Conservation (phyloP, 2,888 invertebrate species). For the Neocrepidodera transversa region DNA sequence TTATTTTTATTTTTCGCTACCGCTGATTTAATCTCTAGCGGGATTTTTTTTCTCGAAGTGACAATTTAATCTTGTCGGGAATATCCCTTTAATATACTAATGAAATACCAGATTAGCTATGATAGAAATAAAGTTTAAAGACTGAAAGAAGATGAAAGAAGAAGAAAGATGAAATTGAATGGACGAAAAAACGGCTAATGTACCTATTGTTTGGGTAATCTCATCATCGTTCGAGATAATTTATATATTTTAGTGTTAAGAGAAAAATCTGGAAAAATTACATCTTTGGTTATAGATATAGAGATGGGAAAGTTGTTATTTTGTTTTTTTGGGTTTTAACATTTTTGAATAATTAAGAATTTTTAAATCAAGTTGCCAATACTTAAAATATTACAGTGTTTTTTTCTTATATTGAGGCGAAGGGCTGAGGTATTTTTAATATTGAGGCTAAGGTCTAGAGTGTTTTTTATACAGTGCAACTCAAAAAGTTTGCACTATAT, state of each 20-base stretch:
- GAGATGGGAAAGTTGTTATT: too few relatives aligned
- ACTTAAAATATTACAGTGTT: too few relatives aligned
- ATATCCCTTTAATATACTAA: constrained; percentile 10
- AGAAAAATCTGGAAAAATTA: constrained; percentile 3
- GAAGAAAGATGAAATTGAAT: constrained; percentile 11
- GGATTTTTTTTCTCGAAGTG: constrained; percentile 6
- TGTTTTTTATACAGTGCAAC: too few relatives aligned
- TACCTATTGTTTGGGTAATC: constrained; percentile 14
- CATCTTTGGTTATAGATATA: background rate
- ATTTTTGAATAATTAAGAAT: too few relatives aligned
- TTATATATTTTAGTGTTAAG: constrained; percentile 1
- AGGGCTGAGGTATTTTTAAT: too few relatives aligned
- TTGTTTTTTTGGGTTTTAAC: too few relatives aligned
- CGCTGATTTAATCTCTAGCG: background rate
- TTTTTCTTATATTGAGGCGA: too few relatives aligned
- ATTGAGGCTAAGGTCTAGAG: too few relatives aligned
- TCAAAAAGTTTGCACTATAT: too few relatives aligned
- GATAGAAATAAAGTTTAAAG: constrained; percentile 16
- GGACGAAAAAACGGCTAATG: constrained; percentile 9
- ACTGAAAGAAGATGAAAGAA: background rate
- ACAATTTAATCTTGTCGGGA: constrained; percentile 7
- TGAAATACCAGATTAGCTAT: constrained; percentile 9
- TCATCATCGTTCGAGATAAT: constrained; percentile 12
- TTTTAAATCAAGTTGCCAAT: too few relatives aligned
- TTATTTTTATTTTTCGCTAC: too few relatives aligned